Evolutionary conservation across 2,888 invertebrate genomes (phyloP).

Genomic region (Metalampra italica): DNA sequence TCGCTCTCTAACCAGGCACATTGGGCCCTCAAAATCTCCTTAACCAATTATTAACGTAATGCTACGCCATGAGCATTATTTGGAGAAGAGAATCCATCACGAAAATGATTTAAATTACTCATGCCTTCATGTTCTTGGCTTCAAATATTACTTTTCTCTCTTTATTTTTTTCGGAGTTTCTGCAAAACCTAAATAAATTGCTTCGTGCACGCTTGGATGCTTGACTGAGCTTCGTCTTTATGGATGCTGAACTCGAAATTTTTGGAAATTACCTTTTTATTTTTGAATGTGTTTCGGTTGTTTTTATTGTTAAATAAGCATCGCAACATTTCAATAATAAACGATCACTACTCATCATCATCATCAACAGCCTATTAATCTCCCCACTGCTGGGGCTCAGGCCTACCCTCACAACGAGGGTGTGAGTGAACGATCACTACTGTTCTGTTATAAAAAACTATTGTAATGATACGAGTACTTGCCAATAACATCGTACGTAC

Average conservation of each 20-base stretch:
- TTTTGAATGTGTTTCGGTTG: neutral
- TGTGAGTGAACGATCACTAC: too few relatives aligned
- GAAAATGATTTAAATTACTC: conserved; percentile 61
- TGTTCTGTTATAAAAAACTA: too few relatives aligned
- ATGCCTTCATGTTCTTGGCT: conserved; percentile 27
- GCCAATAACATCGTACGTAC: neutral
- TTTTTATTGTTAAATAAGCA: too few relatives aligned
- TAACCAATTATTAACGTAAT: conserved; percentile 62
- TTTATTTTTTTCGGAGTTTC: conserved; percentile 29
- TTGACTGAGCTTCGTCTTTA: conserved; percentile 17
- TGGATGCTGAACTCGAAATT: conserved; percentile 14
- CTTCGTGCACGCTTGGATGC: conserved; percentile 25
- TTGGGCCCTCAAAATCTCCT: conserved; percentile 39
- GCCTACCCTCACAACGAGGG: too few relatives aligned
- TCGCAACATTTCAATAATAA: too few relatives aligned
- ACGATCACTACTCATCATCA: too few relatives aligned
- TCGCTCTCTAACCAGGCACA: conserved; percentile 36
- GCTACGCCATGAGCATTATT: conserved; percentile 50
- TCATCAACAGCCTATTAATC: too few relatives aligned
- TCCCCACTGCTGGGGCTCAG: too few relatives aligned
- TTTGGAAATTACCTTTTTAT: conserved; percentile 10
- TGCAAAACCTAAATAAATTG: conserved; percentile 39
- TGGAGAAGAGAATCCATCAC: conserved; percentile 54
- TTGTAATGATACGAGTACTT: neutral
- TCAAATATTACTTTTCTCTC: conserved; percentile 20